A percentile compares a stretch with the other conserved stretches of the same genome.
Evolutionary conservation across 2,113 vertebrate genomes (phyloP).

Genomic region (Xiphophorus couchianus): DNA sequence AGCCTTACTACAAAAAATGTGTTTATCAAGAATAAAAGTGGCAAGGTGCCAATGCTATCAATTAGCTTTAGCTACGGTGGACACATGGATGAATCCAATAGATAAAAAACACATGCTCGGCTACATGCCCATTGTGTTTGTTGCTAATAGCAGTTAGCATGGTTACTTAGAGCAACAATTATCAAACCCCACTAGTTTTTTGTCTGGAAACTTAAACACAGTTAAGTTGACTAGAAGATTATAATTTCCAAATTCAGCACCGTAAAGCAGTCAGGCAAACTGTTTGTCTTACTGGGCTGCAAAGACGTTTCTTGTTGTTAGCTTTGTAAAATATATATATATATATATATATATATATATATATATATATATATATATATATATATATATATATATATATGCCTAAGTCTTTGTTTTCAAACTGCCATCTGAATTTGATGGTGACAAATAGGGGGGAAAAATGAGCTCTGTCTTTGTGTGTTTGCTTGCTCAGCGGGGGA

Average conservation of each 20-base stretch:
- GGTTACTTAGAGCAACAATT: neutral
- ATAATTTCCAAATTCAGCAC: too few relatives aligned
- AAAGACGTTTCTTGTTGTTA: neutral
- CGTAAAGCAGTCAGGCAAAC: neutral
- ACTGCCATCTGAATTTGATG: slow-evolving; percentile 48
- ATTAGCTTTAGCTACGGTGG: neutral
- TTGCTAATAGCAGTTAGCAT: neutral
- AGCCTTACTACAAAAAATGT: neutral
- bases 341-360: too few relatives aligned
- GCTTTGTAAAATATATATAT: slow-evolving; percentile 4
- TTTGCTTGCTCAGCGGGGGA: slow-evolving; percentile 61
- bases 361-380: too few relatives aligned
- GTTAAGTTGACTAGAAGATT: neutral
- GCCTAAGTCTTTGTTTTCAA: slow-evolving; percentile 45
- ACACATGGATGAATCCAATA: neutral
- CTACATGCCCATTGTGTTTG: neutral
- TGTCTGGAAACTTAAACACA: neutral
- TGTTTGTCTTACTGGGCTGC: neutral
- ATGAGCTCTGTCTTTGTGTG: slow-evolving; percentile 34
- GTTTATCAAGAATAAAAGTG: neutral
- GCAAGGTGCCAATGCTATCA: neutral
- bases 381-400: slow-evolving; percentile 27
- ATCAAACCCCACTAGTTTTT: neutral
- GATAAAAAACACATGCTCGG: neutral
- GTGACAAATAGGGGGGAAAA: slow-evolving; percentile 26